Base-by-base conservation (phyloP, 2,113 vertebrate species). In the Istiophorus platypterus region DNA sequence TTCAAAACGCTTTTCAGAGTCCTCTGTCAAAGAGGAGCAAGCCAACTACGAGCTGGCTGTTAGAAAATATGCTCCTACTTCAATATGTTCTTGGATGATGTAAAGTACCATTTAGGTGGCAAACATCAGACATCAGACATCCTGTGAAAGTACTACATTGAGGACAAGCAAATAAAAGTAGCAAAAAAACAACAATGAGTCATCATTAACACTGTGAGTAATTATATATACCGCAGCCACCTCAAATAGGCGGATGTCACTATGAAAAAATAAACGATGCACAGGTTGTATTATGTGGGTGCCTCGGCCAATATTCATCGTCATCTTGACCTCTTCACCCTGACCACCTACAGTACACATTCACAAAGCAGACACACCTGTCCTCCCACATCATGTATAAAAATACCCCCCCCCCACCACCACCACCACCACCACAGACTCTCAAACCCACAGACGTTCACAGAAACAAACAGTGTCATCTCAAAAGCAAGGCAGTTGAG, bases 191-290 rank as follows among this genome's bases (percentile, higher is more conserved):
- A 86, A 73, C 17, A 68, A 47, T 92, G 91, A 92, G 80, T 92
- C 89, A 92, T 78, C 80, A 34, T 31, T 72, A 61, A 74, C 71
- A 52, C 62, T 27, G 57, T 79, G 86, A 82, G 88, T 81, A 82
- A 84, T 75, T 62, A 76, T 67, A 72, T 72, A 68, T 68, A 62
- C 69, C 67, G 74, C 75, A 34, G 77, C 76, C 77, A 82, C 82
- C 78, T 88, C 75, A 1, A 80, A 90, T 45, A 75, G 79, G 83
- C 52, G 61, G 67, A 78, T 89, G 88, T 86, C 86, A 90, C 74
- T 24, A 51, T 80, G 47, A 29, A 76, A 77, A 72, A 82, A 49
- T 4, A 59, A 71, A 76, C 75, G 37, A 26, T 37, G 64, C 5
- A 45, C 66, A 69, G 70, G 71, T 76, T 80, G 81, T 64, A 41